These are phyloP conservation scores for Enhydra lutris DNA, from an alignment of 2,113 vertebrate species.

Conservation along the genomic window DNA sequence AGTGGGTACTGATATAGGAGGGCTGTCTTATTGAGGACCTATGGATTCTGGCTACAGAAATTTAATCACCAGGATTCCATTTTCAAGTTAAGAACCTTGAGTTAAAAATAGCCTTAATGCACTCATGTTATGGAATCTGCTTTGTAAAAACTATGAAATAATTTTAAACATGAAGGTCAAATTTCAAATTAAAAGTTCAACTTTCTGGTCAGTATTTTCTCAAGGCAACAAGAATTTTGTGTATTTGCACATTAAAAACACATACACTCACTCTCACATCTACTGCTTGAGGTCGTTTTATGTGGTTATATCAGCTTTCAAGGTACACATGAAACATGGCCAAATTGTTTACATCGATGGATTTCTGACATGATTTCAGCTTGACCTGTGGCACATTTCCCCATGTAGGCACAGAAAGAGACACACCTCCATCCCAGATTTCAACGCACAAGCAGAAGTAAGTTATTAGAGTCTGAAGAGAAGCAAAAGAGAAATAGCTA, in stretches of 20 bases:
- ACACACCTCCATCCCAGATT: slow-evolving; percentile 71
- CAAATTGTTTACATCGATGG: slow-evolving; percentile 40
- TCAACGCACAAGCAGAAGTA: slow-evolving; percentile 70
- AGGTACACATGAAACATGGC: slow-evolving; percentile 59
- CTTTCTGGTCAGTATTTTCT: background rate
- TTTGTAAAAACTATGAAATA: slow-evolving; percentile 39
- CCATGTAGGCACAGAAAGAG: slow-evolving; percentile 65
- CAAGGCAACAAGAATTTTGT: background rate
- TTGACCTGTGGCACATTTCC: slow-evolving; percentile 63
- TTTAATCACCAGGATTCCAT: background rate
- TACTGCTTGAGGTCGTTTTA: slow-evolving; percentile 15
- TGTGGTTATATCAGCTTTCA: slow-evolving; percentile 7
- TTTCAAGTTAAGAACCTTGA: background rate
- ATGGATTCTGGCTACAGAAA: background rate
- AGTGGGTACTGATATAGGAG: background rate
- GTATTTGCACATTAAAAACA: background rate
- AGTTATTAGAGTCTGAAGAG: slow-evolving; percentile 77
- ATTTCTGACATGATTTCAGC: slow-evolving; percentile 40
- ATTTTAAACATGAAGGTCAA: background rate
- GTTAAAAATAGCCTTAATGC: background rate
- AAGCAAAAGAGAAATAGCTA: slow-evolving; percentile 74
- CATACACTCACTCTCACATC: background rate
- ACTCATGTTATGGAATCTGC: background rate
- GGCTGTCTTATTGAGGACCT: background rate
- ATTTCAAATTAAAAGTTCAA: slow-evolving; percentile 25